A percentile compares a stretch with the other conserved stretches of the same genome.
Conservation (phyloP, 2,113 vertebrate species). For the Mus spicilegus region DNA sequence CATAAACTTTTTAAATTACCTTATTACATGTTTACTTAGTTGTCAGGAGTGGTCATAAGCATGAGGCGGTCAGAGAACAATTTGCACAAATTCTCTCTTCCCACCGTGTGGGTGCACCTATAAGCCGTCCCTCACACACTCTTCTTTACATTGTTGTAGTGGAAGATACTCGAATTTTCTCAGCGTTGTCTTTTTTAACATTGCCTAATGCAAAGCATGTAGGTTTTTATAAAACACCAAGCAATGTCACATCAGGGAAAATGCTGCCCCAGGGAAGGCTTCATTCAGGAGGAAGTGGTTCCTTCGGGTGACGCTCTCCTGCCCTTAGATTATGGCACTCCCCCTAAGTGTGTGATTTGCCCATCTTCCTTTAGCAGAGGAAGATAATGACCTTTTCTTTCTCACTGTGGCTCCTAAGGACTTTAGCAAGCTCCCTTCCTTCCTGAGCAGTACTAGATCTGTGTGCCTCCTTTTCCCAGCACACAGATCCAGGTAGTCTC, state of each 20-base stretch:
- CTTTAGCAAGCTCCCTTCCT: not conserved
- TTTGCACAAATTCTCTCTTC: not conserved
- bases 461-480: conserved; percentile 80
- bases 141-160: not conserved
- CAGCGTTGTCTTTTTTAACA: not conserved
- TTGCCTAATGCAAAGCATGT: not conserved
- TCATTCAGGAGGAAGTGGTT: too few relatives aligned
- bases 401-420: fast-evolving
- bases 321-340: not conserved
- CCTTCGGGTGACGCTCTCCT: not conserved
- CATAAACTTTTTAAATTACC: not conserved
- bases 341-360: not conserved
- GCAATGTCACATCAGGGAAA: not conserved
- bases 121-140: not conserved
- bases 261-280: not conserved
- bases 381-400: not conserved
- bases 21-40: not conserved
- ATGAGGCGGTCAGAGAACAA: not conserved
- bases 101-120: not conserved
- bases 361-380: not conserved
- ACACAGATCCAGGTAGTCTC: conserved; percentile 94
- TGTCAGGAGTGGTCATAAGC: not conserved
- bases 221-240: not conserved
- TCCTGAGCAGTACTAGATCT: not conserved
- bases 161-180: not conserved